Percentiles rank a stretch among this genome's conserved stretches.
These are phyloP conservation scores for Galagoides demidoff DNA, from an alignment of 2,797 vertebrate species.

Conservation along the genomic window DNA sequence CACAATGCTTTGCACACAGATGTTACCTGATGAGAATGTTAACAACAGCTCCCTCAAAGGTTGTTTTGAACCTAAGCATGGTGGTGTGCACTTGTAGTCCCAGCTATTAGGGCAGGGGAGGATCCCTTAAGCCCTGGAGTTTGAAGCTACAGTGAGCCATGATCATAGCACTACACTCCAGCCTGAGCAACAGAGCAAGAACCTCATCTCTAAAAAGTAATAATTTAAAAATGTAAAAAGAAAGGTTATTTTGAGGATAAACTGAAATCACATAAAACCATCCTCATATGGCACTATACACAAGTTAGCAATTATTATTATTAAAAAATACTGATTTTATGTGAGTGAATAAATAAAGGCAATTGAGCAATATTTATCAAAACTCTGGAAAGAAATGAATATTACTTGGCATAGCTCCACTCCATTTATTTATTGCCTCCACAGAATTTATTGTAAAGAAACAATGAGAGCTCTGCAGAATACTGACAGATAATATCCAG, in stretches of 20 bases:
- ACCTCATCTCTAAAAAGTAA: not conserved
- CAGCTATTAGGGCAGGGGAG: not conserved
- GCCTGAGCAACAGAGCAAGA: not conserved
- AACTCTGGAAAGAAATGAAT: slow-evolving; percentile 30
- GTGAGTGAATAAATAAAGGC: not conserved
- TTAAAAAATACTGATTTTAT: not conserved
- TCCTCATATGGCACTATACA: not conserved
- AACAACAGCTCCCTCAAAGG: not conserved
- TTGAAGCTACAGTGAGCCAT: not conserved
- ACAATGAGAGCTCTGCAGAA: not conserved
- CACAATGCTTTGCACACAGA: not conserved
- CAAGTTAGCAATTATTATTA: not conserved
- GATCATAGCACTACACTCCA: not conserved
- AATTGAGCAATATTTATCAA: slow-evolving; percentile 4
- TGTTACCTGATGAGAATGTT: not conserved
- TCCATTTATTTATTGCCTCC: not conserved
- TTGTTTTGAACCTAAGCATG: not conserved
- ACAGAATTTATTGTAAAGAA: not conserved
- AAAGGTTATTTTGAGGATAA: not conserved
- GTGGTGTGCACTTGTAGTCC: not conserved
- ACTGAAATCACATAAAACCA: not conserved
- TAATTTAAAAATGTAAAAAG: not conserved
- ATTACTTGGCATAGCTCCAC: not conserved
- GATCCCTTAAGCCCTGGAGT: not conserved
- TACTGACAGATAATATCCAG: not conserved